A percentile compares a stretch with the other conserved stretches of the same genome.
Conservation (phyloP, 1,140 invertebrate species). For the Tetragnatha versicolor region DNA sequence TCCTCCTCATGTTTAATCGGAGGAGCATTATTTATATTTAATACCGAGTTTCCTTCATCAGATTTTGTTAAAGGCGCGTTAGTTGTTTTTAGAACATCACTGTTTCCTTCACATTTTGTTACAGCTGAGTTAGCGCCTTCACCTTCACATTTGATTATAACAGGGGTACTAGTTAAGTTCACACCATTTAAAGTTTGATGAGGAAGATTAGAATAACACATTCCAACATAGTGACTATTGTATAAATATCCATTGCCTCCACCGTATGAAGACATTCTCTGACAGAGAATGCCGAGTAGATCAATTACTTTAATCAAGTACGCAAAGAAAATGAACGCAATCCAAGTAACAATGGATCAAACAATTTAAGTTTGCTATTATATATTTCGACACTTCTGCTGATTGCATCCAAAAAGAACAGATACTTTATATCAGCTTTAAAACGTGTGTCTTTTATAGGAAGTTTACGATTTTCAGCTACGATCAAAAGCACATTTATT, state of each 20-base stretch:
- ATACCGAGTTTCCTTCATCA: background rate
- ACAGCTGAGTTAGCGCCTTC: background rate
- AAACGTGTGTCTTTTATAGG: too few species aligned
- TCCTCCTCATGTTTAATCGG: background rate
- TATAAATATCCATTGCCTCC: slow-evolving; percentile 32
- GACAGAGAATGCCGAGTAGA: slow-evolving; percentile 3
- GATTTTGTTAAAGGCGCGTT: background rate
- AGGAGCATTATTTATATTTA: background rate
- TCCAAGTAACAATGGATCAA: slow-evolving; percentile 10
- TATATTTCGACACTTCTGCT: background rate
- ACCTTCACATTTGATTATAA: slow-evolving; percentile 15
- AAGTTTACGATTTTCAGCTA: background rate
- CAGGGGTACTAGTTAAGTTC: slow-evolving; percentile 14
- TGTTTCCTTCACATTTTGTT: slow-evolving; percentile 4
- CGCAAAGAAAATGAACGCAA: background rate
- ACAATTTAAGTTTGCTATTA: background rate
- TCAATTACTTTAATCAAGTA: slow-evolving; percentile 6
- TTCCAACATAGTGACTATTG: slow-evolving; percentile 17
- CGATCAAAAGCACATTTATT: slow-evolving; percentile 34
- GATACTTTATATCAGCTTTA: background rate
- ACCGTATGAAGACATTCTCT: slow-evolving; percentile 38
- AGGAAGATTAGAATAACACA: slow-evolving; percentile 7
- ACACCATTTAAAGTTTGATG: slow-evolving; percentile 30
- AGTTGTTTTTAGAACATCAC: background rate
- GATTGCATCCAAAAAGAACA: background rate